phyloP scores from a whole-genome alignment of 2,888 invertebrate genomes.

The Amaurobius ferox region DNA sequence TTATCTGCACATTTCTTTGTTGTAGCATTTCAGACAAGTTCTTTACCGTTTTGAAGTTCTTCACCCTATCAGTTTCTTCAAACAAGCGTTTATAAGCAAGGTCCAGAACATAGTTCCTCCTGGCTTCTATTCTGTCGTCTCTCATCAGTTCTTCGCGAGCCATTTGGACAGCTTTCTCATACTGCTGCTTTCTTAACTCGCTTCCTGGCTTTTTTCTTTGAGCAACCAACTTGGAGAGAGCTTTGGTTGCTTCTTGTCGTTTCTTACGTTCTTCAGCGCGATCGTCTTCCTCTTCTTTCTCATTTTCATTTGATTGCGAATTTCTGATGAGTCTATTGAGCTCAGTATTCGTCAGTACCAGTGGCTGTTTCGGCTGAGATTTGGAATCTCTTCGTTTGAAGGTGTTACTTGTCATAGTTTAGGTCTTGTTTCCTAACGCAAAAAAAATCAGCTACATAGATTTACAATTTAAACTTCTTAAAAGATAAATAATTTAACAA shows the following conservation, averaged over 20 bases:
- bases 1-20: slow-evolving; percentile 26
- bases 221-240: not conserved
- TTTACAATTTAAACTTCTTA: too few species aligned
- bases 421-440: not conserved
- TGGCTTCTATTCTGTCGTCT: slow-evolving; percentile 21
- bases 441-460: not conserved
- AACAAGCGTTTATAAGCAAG: slow-evolving; percentile 41
- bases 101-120: slow-evolving; percentile 46
- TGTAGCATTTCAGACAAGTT: slow-evolving; percentile 16
- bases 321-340: not conserved
- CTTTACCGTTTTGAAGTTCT: slow-evolving; percentile 44
- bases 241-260: slow-evolving; percentile 5
- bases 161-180: not conserved
- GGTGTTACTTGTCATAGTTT: slow-evolving; percentile 17
- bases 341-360: slow-evolving; percentile 15
- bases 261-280: slow-evolving; percentile 4
- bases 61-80: slow-evolving; percentile 53
- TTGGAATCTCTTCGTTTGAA: slow-evolving; percentile 13
- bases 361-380: not conserved
- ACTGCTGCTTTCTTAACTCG: slow-evolving; percentile 26
- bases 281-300: not conserved
- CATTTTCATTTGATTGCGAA: not conserved
- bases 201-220: slow-evolving; percentile 25
- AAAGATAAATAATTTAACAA: too few species aligned
- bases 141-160: slow-evolving; percentile 20